phyloP scores from a whole-genome alignment of 2,888 invertebrate species.

The Pachymerium ferrugineum region DNA sequence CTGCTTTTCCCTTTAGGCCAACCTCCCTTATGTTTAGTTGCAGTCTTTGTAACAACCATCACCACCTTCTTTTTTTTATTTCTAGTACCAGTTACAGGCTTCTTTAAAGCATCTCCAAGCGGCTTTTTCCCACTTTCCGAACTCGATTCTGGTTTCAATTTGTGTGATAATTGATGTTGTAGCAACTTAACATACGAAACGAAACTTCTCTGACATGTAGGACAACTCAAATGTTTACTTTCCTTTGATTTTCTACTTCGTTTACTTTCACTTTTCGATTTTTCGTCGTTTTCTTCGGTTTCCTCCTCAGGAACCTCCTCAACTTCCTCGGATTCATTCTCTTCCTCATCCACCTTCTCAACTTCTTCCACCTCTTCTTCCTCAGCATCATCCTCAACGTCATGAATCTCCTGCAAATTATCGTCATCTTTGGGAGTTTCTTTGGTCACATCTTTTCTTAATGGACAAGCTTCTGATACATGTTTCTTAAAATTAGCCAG shows the following conservation, averaged over 20 bases:
- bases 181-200: slow-evolving; percentile 48
- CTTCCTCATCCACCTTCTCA: slow-evolving; percentile 14
- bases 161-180: slow-evolving; percentile 49
- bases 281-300: background rate
- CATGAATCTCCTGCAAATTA: background rate
- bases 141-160: slow-evolving; percentile 31
- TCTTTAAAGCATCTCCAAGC: background rate
- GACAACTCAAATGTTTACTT: slow-evolving; percentile 41
- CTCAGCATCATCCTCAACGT: background rate
- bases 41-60: background rate
- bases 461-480: slow-evolving; percentile 37
- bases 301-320: background rate
- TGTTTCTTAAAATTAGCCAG: slow-evolving; percentile 38
- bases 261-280: background rate
- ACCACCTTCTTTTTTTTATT: background rate
- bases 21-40: slow-evolving; percentile 29
- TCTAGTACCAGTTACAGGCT: background rate
- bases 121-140: background rate
- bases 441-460: slow-evolving; percentile 25
- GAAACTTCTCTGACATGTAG: slow-evolving; percentile 48
- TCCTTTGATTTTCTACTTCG: slow-evolving; percentile 6
- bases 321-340: background rate
- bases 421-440: background rate
- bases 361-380: background rate
- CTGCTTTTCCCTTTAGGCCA: slow-evolving; percentile 33